phyloP scores from a whole-genome alignment of 2,113 vertebrate species.

The Paraplagusia blochii region DNA sequence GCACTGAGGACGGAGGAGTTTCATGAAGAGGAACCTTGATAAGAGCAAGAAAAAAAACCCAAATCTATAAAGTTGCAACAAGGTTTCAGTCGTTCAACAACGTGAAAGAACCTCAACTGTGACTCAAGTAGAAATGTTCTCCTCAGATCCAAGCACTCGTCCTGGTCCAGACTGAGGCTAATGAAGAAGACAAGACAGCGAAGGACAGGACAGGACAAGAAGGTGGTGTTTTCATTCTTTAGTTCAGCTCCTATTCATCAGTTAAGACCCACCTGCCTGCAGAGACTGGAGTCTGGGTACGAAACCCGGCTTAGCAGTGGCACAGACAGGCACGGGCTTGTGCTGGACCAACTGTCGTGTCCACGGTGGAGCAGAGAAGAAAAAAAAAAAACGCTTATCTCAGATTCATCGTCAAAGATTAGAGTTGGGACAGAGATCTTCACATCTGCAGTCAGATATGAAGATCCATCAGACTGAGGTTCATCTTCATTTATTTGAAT shows the following conservation, averaged over 20 bases:
- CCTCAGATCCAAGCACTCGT: constrained; percentile 1
- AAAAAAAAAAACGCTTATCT: neutral
- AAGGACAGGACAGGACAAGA: constrained; percentile 60
- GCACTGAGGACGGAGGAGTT: no score
- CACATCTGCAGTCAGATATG: no score
- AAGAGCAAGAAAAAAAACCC: no score
- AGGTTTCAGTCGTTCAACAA: no score
- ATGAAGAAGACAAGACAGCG: neutral
- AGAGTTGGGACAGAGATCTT: neutral
- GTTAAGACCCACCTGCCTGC: constrained; percentile 11
- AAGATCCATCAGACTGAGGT: no score
- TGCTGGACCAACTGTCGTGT: constrained; percentile 9
- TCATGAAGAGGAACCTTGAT: no score
- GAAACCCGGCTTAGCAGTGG: constrained; percentile 17
- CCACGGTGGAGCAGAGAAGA: constrained; percentile 1
- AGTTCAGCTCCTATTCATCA: constrained; percentile 9
- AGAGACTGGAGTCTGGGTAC: constrained; percentile 15
- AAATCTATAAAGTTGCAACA: no score
- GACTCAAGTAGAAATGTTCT: no score
- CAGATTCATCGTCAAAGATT: no score
- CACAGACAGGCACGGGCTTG: constrained; percentile 37
- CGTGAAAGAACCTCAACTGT: no score
- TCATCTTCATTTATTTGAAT: no score
- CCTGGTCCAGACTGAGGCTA: constrained; percentile 3
- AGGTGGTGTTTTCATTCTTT: constrained; percentile 31